These are phyloP conservation scores for Molossus molossus DNA, from an alignment of 2,797 vertebrate species.

Conservation along the genomic window DNA sequence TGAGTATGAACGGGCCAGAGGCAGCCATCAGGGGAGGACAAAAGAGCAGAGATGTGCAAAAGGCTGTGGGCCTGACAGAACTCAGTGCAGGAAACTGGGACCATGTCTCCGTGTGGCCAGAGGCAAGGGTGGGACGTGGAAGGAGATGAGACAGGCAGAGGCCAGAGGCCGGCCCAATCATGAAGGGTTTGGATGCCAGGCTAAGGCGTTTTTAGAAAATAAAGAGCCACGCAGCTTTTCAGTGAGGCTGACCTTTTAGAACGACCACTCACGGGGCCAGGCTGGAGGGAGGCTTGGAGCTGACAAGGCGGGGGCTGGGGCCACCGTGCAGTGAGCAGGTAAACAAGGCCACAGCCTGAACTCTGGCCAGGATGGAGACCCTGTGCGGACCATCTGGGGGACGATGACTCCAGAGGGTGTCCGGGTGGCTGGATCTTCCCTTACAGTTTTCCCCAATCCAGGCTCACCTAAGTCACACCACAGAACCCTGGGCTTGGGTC, in stretches of 20 bases:
- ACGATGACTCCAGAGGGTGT: neutral
- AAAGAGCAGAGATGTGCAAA: neutral
- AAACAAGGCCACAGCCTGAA: neutral
- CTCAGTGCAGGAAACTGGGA: neutral
- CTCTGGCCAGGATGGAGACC: neutral
- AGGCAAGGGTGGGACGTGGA: neutral
- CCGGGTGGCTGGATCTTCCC: neutral
- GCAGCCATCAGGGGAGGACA: neutral
- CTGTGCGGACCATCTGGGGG: rapidly evolving
- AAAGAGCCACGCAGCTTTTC: neutral
- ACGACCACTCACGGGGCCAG: rapidly evolving
- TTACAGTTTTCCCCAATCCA: neutral
- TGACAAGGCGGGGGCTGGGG: neutral
- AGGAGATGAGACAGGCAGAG: neutral
- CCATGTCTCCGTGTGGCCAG: neutral
- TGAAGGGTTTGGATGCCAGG: neutral
- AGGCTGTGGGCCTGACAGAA: neutral
- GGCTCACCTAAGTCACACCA: neutral
- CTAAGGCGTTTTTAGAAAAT: neutral
- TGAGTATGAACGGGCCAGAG: neutral
- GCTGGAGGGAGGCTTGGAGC: neutral
- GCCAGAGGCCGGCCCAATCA: neutral
- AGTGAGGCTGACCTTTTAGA: neutral
- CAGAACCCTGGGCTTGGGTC: neutral
- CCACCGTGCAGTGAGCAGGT: neutral